Evolutionary conservation across 2,888 invertebrate genomes (phyloP).

Genomic region (Lordiphosa andalusiaca): DNA sequence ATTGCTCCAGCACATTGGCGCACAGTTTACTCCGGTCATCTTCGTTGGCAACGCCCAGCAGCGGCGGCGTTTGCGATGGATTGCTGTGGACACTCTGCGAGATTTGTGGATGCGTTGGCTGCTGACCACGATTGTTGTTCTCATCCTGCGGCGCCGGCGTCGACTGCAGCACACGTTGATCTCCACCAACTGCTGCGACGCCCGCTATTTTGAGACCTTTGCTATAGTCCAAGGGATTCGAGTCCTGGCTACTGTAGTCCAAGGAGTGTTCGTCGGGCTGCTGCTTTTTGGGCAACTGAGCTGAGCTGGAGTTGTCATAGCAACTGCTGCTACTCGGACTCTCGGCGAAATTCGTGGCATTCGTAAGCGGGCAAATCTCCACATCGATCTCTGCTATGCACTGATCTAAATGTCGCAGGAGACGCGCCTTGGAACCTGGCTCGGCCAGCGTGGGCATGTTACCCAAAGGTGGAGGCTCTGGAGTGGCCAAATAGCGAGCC

Average conservation of each 20-base stretch:
- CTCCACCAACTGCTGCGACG: slow-evolving; percentile 13
- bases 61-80: slow-evolving; percentile 14
- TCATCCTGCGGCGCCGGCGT: slow-evolving; percentile 67
- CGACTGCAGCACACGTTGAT: slow-evolving; percentile 35
- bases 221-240: slow-evolving; percentile 82
- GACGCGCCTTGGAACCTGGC: slow-evolving; percentile 82
- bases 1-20: slow-evolving; percentile 73
- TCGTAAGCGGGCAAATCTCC: slow-evolving; percentile 81
- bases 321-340: slow-evolving; percentile 78
- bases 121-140: slow-evolving; percentile 77
- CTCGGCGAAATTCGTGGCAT: slow-evolving; percentile 67
- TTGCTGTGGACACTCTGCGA: slow-evolving; percentile 18
- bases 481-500: slow-evolving; percentile 79
- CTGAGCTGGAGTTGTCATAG: slow-evolving; percentile 50
- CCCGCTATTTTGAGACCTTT: slow-evolving; percentile 75
- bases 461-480: slow-evolving; percentile 78
- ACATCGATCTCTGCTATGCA: slow-evolving; percentile 84
- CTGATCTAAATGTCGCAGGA: slow-evolving; percentile 83
- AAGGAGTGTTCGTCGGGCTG: slow-evolving; percentile 76
- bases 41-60: slow-evolving; percentile 44
- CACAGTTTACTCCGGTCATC: slow-evolving; percentile 64
- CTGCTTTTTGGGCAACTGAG: slow-evolving; percentile 34
- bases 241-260: slow-evolving; percentile 78
- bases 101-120: slow-evolving; percentile 17
- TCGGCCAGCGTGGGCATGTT: slow-evolving; percentile 81